Base-by-base conservation (phyloP, 1,140 invertebrate species). In the Trichonephila clavipes region DNA sequence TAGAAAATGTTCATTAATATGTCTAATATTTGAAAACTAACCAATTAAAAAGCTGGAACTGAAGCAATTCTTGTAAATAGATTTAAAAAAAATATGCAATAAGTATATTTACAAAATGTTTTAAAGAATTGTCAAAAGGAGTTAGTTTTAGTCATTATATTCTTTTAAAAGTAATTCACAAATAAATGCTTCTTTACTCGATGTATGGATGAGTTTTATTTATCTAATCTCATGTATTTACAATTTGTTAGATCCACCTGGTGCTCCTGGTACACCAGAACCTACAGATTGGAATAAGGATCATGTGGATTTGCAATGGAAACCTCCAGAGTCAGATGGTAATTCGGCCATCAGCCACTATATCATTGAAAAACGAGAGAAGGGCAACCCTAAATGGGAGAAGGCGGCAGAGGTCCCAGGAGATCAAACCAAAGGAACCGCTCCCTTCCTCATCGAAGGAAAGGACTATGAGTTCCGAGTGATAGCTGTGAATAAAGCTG, bases 401-500 rank as follows among this genome's bases (percentile, higher is more conserved):
- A 98, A 98, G 95, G 98, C 98, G 62, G 95, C 97, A 34, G 98
- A 99, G 96, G 98, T 97, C 0, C 97, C 97, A 93, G 97, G 96
- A 34, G 96, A 97, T 7, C 96, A 96, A 24, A 97, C 98, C 1
- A 97, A 97, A 94, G 98, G 97, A 81, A 97, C 97, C 82, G 97
- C 99, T 7, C 97, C 97, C 94, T 98, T 98, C 92, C 96, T 99
- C 12, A 98, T 99, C 95, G 99, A 99, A 96, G 99, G 99, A 83
- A 98, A 99, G 95, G 98, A 99, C 95, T 99, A 99, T 96, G 98
- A 99, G 96, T 99, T 99, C 97, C 97, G 99, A 86, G 98, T 99
- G 4, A 98, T 98, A 95, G 99, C 99, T 66, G 97, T 99, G 44
- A 99, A 99, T 96, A 99, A 99, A 96, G 98, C 98, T 91, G 99